phyloP scores from a whole-genome alignment of 2,888 invertebrate species.

The Xestia ashworthii region DNA sequence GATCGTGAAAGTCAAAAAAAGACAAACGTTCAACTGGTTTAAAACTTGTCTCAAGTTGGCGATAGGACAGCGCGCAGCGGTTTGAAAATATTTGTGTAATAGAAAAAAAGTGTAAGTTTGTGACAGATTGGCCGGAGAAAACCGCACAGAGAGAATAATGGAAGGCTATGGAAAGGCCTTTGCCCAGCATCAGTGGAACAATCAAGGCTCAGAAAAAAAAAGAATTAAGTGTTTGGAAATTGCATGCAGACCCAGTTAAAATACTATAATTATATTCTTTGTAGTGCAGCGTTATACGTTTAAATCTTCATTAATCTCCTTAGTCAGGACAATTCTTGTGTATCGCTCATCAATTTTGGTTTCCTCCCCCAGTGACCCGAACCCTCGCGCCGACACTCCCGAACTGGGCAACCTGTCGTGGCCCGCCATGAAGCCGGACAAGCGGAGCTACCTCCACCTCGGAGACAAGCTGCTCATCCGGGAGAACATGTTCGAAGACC shows the following conservation, averaged over 20 bases:
- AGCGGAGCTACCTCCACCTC: conserved; percentile 74
- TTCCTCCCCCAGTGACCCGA: conserved; percentile 74
- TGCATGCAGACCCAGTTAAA: not conserved
- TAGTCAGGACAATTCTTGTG: not conserved
- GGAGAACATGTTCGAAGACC: conserved; percentile 76
- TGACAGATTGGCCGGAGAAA: too few species aligned
- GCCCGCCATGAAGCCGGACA: conserved; percentile 74
- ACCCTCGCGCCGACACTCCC: conserved; percentile 70
- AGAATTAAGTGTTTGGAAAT: not conserved
- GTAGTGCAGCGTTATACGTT: not conserved
- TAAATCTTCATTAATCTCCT: not conserved
- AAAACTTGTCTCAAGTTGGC: not conserved
- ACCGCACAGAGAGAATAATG: too few species aligned
- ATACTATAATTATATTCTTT: not conserved
- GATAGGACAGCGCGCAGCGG: not conserved
- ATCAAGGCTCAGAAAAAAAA: too few species aligned
- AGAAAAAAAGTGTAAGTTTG: too few species aligned
- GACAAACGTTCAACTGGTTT: too few species aligned
- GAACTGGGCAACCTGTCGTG: conserved; percentile 71
- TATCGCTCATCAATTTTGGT: not conserved
- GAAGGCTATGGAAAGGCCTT: too few species aligned
- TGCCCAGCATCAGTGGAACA: too few species aligned
- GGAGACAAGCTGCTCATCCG: conserved; percentile 69
- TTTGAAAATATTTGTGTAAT: not conserved
- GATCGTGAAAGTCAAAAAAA: too few species aligned